Base-by-base conservation (phyloP, 1,140 invertebrate genomes). In the Pachypeltis micranthus region DNA sequence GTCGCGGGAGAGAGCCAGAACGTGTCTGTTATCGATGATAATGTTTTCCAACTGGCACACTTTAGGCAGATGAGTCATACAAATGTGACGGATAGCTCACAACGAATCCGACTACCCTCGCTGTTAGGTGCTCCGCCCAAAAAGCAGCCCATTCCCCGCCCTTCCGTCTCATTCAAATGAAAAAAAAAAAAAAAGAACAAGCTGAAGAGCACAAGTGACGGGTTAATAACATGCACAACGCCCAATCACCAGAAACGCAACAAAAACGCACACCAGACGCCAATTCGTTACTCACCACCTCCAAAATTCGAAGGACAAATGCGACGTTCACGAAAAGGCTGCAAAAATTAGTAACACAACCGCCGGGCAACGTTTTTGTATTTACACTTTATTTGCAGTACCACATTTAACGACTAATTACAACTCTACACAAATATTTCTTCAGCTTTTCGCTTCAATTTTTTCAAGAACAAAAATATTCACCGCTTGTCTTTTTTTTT, bases 361-460 rank as follows among this genome's bases (percentile, higher is more conserved):
- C 47, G 12, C 47, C 47, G n/a, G 23, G 12, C 47, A 51, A 51
- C 47, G 47, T 51, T 51, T 16, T 51, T 51, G 47, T 51, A 51
- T 51, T 51, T 51, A 51, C 47, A 51, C n/a, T 51, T 51, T 51
- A 51, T 4, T 51, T 51, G 47, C 47, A 51, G 47, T 51, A 51
- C n/a, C 47, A 51, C 21, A 4, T 10, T 10, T 51, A 51, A 51
- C 12, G 34, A 21, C 47, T 51, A 51, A 10, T 51, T 51, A 51
- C 47, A 51, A 14, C 19, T 14, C 47, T 51, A 51, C 12, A 51
- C 47, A 14, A 51, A 51, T 51, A 51, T 51, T 51, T n/a, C n/a
- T 21, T 51, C 47, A 4, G 12, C 21, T 39, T 39, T 39, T 7
- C 34, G 7, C n/a, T 39, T 39, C 34, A n/a, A 51, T 4, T 51